A percentile compares a stretch with the other conserved stretches of the same genome.
Evolutionary conservation across 1,140 invertebrate species (phyloP).

Genomic region (Pseudomyrmex cubaensis): DNA sequence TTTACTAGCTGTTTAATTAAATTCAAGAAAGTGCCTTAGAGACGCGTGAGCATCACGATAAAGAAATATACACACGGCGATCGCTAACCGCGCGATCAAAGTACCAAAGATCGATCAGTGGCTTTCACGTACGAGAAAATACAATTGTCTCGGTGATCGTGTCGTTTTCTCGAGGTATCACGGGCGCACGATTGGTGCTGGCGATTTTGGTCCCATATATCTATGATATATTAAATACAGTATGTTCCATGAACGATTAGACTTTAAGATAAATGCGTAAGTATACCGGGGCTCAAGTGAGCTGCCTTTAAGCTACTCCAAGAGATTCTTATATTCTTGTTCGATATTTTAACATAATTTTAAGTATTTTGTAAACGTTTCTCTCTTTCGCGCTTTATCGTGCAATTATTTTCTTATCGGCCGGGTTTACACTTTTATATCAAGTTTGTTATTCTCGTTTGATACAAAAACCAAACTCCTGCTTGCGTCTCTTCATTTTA

Average conservation of each 20-base stretch:
- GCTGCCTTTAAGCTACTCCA: constrained; percentile 73
- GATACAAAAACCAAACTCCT: neutral
- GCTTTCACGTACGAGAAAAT: neutral
- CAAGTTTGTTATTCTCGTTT: constrained; percentile 1
- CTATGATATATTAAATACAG: constrained; percentile 96
- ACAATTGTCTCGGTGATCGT: constrained; percentile 51
- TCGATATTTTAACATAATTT: neutral
- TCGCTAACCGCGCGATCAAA: neutral
- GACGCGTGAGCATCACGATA: constrained; percentile 49
- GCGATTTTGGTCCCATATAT: constrained; percentile 96
- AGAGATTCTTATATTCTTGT: constrained; percentile 50
- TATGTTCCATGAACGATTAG: constrained; percentile 96
- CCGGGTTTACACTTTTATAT: neutral
- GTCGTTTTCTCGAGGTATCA: constrained; percentile 65
- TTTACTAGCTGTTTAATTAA: constrained; percentile 37
- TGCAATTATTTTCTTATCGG: neutral
- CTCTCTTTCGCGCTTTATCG: neutral
- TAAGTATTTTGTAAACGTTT: neutral
- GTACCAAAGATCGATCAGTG: constrained; percentile 14
- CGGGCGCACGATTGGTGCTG: constrained; percentile 86
- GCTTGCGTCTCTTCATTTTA: neutral
- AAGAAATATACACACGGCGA: constrained; percentile 22
- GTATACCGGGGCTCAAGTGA: constrained; percentile 77
- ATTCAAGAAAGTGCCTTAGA: constrained; percentile 52
- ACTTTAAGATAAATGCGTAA: constrained; percentile 64